A percentile compares a stretch with the other conserved stretches of the same genome.
Evolutionary conservation across 2,888 invertebrate genomes (phyloP).

Genomic region (Buathra laborator): DNA sequence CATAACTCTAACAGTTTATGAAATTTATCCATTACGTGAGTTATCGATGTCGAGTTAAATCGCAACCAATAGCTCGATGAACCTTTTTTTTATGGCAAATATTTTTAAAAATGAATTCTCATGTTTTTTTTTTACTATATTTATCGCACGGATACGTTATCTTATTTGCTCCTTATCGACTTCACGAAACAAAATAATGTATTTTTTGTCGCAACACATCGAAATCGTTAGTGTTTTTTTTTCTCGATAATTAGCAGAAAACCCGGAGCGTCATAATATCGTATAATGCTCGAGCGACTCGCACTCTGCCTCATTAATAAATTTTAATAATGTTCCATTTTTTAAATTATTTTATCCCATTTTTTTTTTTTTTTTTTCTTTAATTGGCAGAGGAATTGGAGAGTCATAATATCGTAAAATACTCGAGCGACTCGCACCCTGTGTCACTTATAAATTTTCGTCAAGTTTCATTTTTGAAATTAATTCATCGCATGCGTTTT

Average conservation of each 20-base stretch:
- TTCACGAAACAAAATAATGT: constrained; percentile 4
- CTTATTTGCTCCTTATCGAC: background rate
- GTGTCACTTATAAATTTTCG: constrained; percentile 40
- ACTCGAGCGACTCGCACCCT: constrained; percentile 68
- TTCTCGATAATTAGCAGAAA: constrained; percentile 24
- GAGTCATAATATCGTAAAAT: constrained; percentile 34
- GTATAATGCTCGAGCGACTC: constrained; percentile 56
- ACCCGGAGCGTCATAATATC: constrained; percentile 16
- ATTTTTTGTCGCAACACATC: background rate
- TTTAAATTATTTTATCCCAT: background rate
- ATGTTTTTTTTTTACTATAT: background rate
- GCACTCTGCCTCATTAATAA: constrained; percentile 65
- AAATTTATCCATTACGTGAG: background rate
- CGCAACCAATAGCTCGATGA: background rate
- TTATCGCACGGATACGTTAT: background rate
- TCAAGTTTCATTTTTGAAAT: constrained; percentile 37
- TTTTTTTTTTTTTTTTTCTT: constrained; percentile 25
- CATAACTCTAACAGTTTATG: background rate
- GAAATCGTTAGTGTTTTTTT: constrained; percentile 34
- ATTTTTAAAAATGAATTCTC: background rate
- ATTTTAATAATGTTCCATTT: constrained; percentile 33
- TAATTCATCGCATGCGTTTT: constrained; percentile 1
- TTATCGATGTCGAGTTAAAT: constrained; percentile 2
- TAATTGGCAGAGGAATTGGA: constrained; percentile 4
- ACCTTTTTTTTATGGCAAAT: background rate